Evolutionary conservation across 2,797 vertebrate species (phyloP).

Genomic region (Linurgus olivaceus): DNA sequence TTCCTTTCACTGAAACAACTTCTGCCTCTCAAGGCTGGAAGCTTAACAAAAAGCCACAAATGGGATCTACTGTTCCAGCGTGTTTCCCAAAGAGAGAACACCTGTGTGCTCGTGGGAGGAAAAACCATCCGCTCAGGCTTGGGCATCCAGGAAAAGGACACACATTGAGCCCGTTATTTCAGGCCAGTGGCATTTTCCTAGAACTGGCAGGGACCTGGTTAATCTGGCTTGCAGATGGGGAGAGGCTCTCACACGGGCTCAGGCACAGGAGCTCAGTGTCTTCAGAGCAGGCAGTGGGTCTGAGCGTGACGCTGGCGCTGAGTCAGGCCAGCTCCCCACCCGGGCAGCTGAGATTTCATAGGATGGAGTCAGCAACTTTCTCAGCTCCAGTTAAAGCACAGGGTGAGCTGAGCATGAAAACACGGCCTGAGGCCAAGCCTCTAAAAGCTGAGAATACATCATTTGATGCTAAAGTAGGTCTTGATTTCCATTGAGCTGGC

Average conservation of each 20-base stretch:
- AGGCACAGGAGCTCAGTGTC: background rate
- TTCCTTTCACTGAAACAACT: background rate
- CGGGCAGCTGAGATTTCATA: background rate
- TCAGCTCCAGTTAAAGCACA: background rate
- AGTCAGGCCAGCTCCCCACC: background rate
- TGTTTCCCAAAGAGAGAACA: background rate
- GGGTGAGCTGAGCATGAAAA: background rate
- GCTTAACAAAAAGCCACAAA: background rate
- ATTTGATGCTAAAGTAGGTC: background rate
- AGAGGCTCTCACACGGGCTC: background rate
- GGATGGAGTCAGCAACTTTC: background rate
- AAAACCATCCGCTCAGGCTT: background rate
- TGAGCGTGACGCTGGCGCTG: rapidly evolving
- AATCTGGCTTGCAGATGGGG: background rate
- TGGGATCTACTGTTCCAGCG: background rate
- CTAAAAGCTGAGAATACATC: background rate
- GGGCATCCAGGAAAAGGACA: background rate
- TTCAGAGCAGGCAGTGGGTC: background rate
- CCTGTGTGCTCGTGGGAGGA: background rate
- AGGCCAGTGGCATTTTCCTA: background rate
- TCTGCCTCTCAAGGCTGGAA: background rate
- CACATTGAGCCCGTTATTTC: background rate
- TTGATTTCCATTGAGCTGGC: background rate
- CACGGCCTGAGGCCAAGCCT: background rate
- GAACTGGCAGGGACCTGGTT: background rate